Evolutionary conservation across 2,888 invertebrate species (phyloP).

Genomic region (Trichopoda pennipes): DNA sequence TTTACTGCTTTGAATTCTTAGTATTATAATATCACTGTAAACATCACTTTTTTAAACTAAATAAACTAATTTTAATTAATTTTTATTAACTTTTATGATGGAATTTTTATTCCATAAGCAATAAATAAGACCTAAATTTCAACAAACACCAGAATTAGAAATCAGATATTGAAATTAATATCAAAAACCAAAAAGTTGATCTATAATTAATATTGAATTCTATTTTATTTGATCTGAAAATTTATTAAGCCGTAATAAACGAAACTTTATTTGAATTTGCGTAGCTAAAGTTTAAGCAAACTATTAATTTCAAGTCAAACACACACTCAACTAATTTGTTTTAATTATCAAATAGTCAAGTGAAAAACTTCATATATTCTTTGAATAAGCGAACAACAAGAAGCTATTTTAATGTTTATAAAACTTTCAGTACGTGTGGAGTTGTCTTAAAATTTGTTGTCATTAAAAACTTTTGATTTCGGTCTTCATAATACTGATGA

Average conservation of each 20-base stretch:
- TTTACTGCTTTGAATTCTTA: no score
- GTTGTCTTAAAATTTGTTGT: conserved; percentile 66
- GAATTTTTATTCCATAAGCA: no score
- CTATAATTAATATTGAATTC: no score
- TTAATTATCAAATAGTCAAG: conserved; percentile 37
- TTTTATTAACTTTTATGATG: no score
- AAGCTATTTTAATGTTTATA: conserved; percentile 20
- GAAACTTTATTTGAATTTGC: not conserved
- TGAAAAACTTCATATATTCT: conserved; percentile 16
- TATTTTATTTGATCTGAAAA: not conserved
- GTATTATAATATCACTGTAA: no score
- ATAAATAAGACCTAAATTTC: no score
- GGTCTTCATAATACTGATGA: conserved; percentile 66
- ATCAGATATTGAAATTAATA: no score
- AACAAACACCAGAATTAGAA: no score
- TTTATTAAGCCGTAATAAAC: not conserved
- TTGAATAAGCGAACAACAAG: not conserved
- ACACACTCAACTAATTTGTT: not conserved
- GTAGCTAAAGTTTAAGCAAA: not conserved
- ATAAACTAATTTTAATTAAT: no score
- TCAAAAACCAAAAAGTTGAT: no score
- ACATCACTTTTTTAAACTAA: no score
- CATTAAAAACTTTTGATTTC: conserved; percentile 70
- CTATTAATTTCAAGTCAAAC: not conserved
- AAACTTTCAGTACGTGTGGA: conserved; percentile 15